Evolutionary conservation across 2,888 invertebrate genomes (phyloP), one percentile per base, ranked within the genome.

Genomic region (Bhutanitis thaidina): DNA sequence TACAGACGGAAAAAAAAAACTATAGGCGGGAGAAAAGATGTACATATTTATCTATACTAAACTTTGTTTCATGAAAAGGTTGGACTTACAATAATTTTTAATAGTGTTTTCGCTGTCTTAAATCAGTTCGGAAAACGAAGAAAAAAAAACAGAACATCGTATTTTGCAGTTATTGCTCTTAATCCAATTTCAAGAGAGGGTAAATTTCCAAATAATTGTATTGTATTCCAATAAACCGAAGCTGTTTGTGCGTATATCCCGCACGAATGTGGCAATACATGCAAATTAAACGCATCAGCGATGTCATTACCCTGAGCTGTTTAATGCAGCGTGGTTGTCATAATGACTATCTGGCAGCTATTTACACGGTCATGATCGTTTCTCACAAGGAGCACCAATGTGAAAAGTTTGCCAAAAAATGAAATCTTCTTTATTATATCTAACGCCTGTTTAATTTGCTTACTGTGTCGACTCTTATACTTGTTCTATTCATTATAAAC

Each of bases 301-400:
- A 67, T 80, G 87, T 87, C 88, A 82, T 88, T 88, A 87, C 74
- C 80, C 86, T 69, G 69, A 63, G 70, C 77, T 77, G 79, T 85
- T 85, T 82, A 76, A 80, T 77, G 74, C 69, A 37, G n/a, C 37
- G 69, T 72, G 74, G 74, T 77, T 74, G 74, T 64, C 69, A 70
- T 85, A 79, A 85, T 80, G 75, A 74, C 65, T 67, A 69, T 73
- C 74, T 71, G 76, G 71, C 75, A 72, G 69, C 73, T 65, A 78
- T 78, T 75, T 74, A 77, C 71, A 71, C 69, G 74, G 74, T 69
- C 77, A 77, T 77, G 77, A 78, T 70, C 71, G 62, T 76, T 78
- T 67, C 69, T 68, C 69, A 77, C 61, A 14, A 44, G 34, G 9
- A 38, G 15, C 27, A 25, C 12, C 12, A 65, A 68, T 69, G 67